Base-by-base conservation (phyloP, 2,888 invertebrate species). In the Lasioglossum leucozonium region DNA sequence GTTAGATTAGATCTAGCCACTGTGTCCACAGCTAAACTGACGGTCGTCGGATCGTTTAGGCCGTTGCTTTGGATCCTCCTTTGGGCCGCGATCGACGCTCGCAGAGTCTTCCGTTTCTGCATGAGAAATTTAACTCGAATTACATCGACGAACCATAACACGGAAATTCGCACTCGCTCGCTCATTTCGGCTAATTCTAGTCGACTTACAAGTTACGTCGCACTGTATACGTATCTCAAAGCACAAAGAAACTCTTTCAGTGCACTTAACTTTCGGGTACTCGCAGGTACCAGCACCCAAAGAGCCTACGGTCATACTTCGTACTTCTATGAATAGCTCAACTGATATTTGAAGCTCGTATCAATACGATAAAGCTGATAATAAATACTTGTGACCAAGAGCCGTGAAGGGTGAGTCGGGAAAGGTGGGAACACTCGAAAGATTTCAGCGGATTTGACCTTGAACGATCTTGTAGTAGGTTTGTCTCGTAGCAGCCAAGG, bases 81-180 rank as follows among this genome's bases (percentile, higher is more conserved):
- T 95, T 98, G 98, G 88, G 97, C 96, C 91, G 97, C 96, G 90
- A 98, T 96, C 0, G 98, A 97, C 73, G 98, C 97, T 77, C 98
- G 96, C 89, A 98, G 95, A 0, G 97, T 97, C 95, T 98, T 98
- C 78, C 98, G 97, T 96, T 99, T 99, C 99, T 99, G 96, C 84
- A 96, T 91, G 87, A 87, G 81, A 40, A 71, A 85, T 34, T 5
- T 18, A 30, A 30, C 42, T 18, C 47, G 58, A 13, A 80, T 75
- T 73, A 84, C 16, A 16, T 69, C 4, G 4, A n/a, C 13, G 30
- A 13, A 8, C 4, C 34, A 5, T 22, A 13, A 1, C 22, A 34
- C 30, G 5, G 4, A 67, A 51, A 40, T 11, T n/a, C 30, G 37
- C 76, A 72, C 30, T 67, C 72, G 8, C 77, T 58, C 44, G 40